A percentile compares a stretch with the other conserved stretches of the same genome.
These are phyloP conservation scores for Varroa destructor DNA, from an alignment of 1,140 invertebrate species.

Conservation along the genomic window DNA sequence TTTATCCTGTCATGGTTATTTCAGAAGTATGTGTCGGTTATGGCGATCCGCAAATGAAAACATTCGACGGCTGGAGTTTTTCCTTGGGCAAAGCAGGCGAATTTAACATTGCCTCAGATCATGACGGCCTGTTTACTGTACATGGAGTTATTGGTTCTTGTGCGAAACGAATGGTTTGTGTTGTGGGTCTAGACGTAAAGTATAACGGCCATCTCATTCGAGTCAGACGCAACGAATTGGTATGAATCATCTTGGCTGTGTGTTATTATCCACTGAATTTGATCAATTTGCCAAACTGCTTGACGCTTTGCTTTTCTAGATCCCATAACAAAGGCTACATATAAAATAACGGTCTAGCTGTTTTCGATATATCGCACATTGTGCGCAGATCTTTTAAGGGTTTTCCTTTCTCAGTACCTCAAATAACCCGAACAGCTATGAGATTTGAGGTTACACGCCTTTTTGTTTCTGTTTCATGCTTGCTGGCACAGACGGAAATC, in stretches of 20 bases:
- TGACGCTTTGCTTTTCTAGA: too few relatives aligned
- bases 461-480: too few relatives aligned
- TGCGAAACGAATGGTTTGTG: constrained; percentile 27
- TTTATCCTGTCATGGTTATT: constrained; percentile 16
- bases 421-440: too few relatives aligned
- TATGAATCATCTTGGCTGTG: constrained; percentile 9
- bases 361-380: too few relatives aligned
- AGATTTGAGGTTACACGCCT: too few relatives aligned
- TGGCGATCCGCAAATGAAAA: constrained; percentile 55
- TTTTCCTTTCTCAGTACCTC: too few relatives aligned
- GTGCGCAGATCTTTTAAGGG: too few relatives aligned
- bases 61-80: constrained; percentile 57
- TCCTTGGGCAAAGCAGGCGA: constrained; percentile 48
- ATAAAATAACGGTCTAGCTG: too few relatives aligned
- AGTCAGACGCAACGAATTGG: constrained; percentile 30
- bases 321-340: too few relatives aligned
- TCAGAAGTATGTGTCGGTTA: constrained; percentile 53
- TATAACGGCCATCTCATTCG: constrained; percentile 31
- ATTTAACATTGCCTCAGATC: constrained; percentile 31
- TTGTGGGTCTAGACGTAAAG: constrained; percentile 29
- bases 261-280: background rate
- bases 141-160: constrained; percentile 29
- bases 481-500: background rate
- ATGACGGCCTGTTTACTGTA: constrained; percentile 29
- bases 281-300: background rate